A percentile compares a stretch with the other conserved stretches of the same genome.
Conservation (phyloP, 2,888 invertebrate species). For the Slavum lentiscoides region DNA sequence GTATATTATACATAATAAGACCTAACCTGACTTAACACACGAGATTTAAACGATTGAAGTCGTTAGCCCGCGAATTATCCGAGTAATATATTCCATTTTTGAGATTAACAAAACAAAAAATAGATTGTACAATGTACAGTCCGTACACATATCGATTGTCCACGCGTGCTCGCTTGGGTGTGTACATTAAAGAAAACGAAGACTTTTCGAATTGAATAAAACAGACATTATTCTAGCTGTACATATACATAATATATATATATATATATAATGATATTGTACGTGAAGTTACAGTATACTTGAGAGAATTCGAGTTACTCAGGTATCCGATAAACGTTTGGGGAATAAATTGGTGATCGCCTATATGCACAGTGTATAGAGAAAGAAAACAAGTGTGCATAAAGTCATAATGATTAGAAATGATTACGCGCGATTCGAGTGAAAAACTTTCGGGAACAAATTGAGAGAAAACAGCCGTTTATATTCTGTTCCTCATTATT, state of each 20-base stretch:
- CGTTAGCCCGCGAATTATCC: background rate
- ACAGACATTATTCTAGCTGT: background rate
- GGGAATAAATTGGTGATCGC: no score
- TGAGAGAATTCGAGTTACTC: no score
- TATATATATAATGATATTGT: no score
- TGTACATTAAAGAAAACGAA: slow-evolving; percentile 2
- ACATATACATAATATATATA: no score
- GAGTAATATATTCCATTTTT: background rate
- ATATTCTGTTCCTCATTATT: no score
- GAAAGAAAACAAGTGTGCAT: no score
- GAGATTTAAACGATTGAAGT: background rate
- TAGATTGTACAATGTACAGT: background rate
- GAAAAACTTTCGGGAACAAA: background rate
- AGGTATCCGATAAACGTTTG: no score
- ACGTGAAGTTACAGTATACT: no score
- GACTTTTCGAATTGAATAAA: slow-evolving; percentile 11
- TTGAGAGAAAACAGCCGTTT: background rate
- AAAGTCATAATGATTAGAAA: no score
- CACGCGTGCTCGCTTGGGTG: background rate
- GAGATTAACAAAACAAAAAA: background rate
- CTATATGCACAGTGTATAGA: no score
- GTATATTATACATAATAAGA: no score
- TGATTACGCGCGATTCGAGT: background rate
- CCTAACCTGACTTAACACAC: no score
- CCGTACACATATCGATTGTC: background rate